Evolutionary conservation across 2,113 vertebrate species (phyloP), one percentile per base, ranked within the genome.

Genomic region (Promerops cafer): DNA sequence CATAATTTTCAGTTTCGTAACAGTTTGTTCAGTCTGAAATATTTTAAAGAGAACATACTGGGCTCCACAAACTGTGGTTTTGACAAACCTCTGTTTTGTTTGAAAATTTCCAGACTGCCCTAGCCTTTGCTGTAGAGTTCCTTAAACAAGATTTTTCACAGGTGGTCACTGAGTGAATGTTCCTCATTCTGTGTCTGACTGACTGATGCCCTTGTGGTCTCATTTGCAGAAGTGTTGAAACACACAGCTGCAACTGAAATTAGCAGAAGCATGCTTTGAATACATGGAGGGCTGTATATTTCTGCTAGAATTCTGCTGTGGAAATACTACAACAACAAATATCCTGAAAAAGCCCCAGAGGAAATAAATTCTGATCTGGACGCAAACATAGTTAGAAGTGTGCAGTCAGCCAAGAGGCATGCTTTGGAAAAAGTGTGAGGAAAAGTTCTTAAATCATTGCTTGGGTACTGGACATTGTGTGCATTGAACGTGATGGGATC

Each of bases 151-250:
- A 45, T 82, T 79, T 95, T 94, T 89, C 57, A 87, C 93, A 95
- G 89, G 93, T 94, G 89, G 77, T 94, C 74, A 60, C 61, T 40
- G 16, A 81, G 31, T 40, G 13, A 82, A 52, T 31, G 93, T 97
- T 96, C 95, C 93, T 93, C 74, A 89, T 96, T 96, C 84, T 95
- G 61, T 75, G 56, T 26, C 68, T 92, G 87, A 16, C 89, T 60
- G 83, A 72, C 64, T 64, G 83, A 49, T 89, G 53, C 47, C 42
- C 72, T 74, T 94, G 80, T 87, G 93, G 20, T 75, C 56, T 91
- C 28, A n/a, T 95, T 89, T 96, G 94, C 87, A 91, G 93, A 96
- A 97, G 72, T 95, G 61, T 89, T 84, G 93, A 93, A 94, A 87
- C 37, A 89, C 72, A 56, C 60, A 92, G 87, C 68, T 82, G 93